phyloP scores from a whole-genome alignment of 2,113 vertebrate genomes.

The Trachemys scripta region DNA sequence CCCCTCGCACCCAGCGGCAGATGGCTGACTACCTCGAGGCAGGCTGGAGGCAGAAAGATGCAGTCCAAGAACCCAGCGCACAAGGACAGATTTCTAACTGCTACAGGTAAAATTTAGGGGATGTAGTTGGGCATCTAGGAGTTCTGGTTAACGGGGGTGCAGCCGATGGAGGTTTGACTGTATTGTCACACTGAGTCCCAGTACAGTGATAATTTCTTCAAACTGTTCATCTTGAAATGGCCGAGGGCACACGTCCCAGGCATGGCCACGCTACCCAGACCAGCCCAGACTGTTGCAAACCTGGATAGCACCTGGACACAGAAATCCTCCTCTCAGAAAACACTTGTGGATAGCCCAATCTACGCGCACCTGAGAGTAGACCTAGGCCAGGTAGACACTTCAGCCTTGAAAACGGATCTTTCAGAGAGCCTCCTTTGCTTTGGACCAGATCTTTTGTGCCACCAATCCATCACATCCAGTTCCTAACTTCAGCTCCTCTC shows the following conservation, averaged over 20 bases:
- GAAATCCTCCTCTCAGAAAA: too few species aligned
- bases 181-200: neutral
- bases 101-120: neutral
- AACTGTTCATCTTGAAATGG: neutral
- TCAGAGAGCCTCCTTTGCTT: neutral
- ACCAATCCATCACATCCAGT: too few species aligned
- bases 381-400: neutral
- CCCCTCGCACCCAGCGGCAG: neutral
- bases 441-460: neutral
- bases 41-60: neutral
- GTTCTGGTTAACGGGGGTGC: too few species aligned
- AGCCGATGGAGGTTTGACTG: neutral
- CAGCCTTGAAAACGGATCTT: neutral
- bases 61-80: neutral
- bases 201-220: neutral
- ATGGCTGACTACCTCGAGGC: neutral
- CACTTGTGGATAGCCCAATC: too few species aligned
- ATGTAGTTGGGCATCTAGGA: too few species aligned
- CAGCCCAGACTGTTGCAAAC: neutral
- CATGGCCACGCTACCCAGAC: accelerated
- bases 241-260: neutral
- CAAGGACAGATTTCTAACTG: neutral
- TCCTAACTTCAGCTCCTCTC: too few species aligned
- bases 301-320: too few species aligned
- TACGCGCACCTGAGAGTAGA: too few species aligned